Evolutionary conservation across 1,140 invertebrate species (phyloP), one percentile per base, ranked within the genome.

Genomic region (Aphidius ervi): DNA sequence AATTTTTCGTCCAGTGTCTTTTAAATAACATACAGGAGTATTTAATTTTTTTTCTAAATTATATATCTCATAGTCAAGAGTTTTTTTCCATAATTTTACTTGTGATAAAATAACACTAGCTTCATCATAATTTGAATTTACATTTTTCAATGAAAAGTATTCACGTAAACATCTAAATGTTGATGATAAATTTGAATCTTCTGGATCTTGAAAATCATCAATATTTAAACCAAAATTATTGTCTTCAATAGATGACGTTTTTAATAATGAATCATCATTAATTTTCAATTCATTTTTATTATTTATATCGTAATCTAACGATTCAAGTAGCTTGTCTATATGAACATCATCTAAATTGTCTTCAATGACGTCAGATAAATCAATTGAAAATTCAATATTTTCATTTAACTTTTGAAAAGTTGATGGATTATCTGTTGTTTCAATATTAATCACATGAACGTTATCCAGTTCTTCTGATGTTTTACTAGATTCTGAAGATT

Each of bases 11-110:
- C 68, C 63, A 47, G 62, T 65, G 50, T 70, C 66, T n/a, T 52
- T 50, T 37, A 69, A 59, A 8, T 47, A 49, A 55, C 65, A 46
- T 52, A 68, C 49, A 6, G 20, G 48, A 16, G 65, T n/a, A 4
- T 48, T 4, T 6, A 69, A 54, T 3, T 65, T 49, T 23, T 68
- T 57, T 39, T 70, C 43, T 8, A 76, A 63, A 45, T 67, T 63
- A 46, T 54, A 58, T 39, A 79, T 74, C 61, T 79, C 74, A 63
- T 70, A 66, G n/a, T 69, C 49, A 10, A 80, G 55, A n/a, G 61
- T 50, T 45, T 70, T 48, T 63, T 74, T 79, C 74, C 76, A 78
- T 6, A 58, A 57, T 37, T 16, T 40, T 52, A 68, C 71, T 63
- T 69, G 43, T 55, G 66, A 46, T 10, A 68, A 16, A 4, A 67